Percentiles rank a stretch among this genome's conserved stretches.
Evolutionary conservation across 92 coral and sea anemone species (phyloP).

Genomic region (Epizoanthus illoricatus): DNA sequence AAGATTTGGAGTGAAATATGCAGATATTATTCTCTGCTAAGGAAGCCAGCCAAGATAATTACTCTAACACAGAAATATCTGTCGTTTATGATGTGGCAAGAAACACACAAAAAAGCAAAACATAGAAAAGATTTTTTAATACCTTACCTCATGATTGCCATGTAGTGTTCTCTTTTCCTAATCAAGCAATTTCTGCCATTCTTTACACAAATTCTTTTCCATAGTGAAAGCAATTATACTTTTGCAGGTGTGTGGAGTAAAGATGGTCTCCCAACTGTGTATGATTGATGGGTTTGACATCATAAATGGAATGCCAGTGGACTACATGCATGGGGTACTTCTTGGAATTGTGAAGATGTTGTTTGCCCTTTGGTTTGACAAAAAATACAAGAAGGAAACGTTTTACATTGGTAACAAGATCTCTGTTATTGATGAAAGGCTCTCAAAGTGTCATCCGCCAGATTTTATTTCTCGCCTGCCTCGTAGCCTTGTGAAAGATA

Average conservation of each 20-base stretch:
- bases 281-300: constrained; percentile 41
- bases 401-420: constrained; percentile 32
- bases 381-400: constrained; percentile 20
- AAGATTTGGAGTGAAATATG: too few species aligned
- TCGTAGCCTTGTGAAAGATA: constrained; percentile 37
- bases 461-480: constrained; percentile 48
- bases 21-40: too few species aligned
- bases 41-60: too few species aligned
- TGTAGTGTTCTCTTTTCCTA: too few species aligned
- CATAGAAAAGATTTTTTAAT: too few species aligned
- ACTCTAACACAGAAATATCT: too few species aligned
- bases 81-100: too few species aligned
- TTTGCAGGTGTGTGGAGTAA: constrained; percentile 44
- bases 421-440: constrained; percentile 24
- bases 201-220: too few species aligned
- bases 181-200: too few species aligned
- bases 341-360: constrained; percentile 47
- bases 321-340: constrained; percentile 43
- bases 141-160: too few species aligned
- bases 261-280: constrained; percentile 42
- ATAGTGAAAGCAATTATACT: not conserved
- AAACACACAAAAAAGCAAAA: too few species aligned
- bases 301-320: constrained; percentile 28
- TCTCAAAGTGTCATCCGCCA: constrained; percentile 41
- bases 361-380: constrained; percentile 41